A percentile compares a stretch with the other conserved stretches of the same genome.
These are phyloP conservation scores for Atlantisia rogersi DNA, from an alignment of 2,113 vertebrate species.

Conservation along the genomic window DNA sequence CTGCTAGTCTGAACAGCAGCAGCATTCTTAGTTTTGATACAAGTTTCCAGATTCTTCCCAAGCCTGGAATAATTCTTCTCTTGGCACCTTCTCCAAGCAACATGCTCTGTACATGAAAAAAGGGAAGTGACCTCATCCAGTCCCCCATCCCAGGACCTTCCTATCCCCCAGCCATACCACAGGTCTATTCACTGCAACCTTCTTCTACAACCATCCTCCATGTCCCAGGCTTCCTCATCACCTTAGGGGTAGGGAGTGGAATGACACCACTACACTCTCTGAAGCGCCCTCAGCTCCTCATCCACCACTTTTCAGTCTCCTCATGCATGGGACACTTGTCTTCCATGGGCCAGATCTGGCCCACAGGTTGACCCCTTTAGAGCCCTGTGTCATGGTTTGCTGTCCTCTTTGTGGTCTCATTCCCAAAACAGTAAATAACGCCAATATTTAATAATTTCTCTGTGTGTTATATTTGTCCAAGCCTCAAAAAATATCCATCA, in stretches of 20 bases:
- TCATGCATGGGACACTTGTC: not conserved
- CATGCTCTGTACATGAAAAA: not conserved
- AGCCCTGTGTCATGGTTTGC: not conserved
- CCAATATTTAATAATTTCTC: not conserved
- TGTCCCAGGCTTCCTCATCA: not conserved
- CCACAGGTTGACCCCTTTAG: not conserved
- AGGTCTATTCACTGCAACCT: not conserved
- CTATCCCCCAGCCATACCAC: no score
- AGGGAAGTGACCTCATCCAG: no score
- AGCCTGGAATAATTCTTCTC: not conserved
- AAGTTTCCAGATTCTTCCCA: not conserved
- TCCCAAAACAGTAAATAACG: not conserved
- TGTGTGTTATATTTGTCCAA: not conserved
- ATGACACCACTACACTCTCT: fast-evolving
- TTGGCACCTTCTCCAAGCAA: not conserved
- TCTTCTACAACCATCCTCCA: not conserved
- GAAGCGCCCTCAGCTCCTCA: not conserved
- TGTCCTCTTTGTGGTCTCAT: not conserved
- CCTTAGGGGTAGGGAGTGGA: not conserved
- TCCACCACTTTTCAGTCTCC: not conserved
- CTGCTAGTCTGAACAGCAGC: not conserved
- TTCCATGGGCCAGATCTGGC: not conserved
- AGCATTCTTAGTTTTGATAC: not conserved
- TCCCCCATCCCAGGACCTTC: not conserved
- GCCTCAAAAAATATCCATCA: not conserved